Conservation (phyloP, 2,113 vertebrate species). For the Pachycephala philippinensis region DNA sequence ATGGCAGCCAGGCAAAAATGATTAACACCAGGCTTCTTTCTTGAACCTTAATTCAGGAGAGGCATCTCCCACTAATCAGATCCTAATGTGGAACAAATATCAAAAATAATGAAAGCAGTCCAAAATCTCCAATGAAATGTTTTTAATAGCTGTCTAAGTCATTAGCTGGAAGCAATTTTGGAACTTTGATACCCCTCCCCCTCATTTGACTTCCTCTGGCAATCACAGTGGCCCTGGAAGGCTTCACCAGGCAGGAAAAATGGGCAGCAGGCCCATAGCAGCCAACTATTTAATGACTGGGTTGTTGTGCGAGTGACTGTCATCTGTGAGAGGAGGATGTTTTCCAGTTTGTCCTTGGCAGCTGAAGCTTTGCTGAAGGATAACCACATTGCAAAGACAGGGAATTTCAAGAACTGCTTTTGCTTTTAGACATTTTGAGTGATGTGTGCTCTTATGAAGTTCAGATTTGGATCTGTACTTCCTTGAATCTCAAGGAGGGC, state of each 20-base stretch:
- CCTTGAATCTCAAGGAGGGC: background rate
- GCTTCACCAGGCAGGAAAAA: background rate
- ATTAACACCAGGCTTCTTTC: background rate
- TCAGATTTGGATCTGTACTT: background rate
- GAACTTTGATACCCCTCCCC: background rate
- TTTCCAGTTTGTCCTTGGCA: conserved; percentile 49
- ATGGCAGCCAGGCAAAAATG: background rate
- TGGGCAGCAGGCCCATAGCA: conserved; percentile 6
- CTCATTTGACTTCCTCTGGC: background rate
- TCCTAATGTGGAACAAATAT: background rate
- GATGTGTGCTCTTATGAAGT: background rate
- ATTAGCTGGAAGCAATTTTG: background rate
- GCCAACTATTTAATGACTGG: conserved; percentile 13
- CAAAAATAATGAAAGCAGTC: background rate
- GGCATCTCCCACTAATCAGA: background rate
- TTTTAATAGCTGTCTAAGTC: background rate
- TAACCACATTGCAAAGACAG: background rate
- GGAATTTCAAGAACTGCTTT: background rate
- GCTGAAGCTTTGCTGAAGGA: background rate
- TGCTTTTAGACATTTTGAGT: background rate
- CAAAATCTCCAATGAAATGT: background rate
- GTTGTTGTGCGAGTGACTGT: background rate
- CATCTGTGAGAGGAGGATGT: conserved; percentile 46
- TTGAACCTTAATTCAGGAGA: background rate
- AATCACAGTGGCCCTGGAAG: background rate